A percentile compares a stretch with the other conserved stretches of the same genome.
These are phyloP conservation scores for Anticlea derivata DNA, from an alignment of 2,888 invertebrate genomes.

Conservation along the genomic window DNA sequence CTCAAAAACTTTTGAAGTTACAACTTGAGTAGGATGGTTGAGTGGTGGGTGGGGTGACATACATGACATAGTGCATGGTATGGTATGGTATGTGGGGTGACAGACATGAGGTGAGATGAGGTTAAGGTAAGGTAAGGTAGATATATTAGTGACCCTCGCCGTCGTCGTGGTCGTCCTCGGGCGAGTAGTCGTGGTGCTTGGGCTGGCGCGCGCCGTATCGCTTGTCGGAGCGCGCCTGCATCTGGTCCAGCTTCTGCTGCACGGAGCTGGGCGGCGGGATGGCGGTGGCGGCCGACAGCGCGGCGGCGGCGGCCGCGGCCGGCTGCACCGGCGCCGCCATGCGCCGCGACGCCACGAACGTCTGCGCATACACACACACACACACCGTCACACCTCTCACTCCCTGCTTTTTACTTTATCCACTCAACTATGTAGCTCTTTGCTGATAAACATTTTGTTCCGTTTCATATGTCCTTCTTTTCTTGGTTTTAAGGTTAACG, in stretches of 20 bases:
- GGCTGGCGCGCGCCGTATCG: conserved; percentile 54
- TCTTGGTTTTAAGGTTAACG: no score
- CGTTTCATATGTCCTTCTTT: no score
- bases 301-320: conserved; percentile 77
- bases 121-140: no score
- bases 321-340: conserved; percentile 79
- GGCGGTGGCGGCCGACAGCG: conserved; percentile 77
- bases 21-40: no score
- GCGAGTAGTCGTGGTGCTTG: conserved; percentile 42
- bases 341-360: conserved; percentile 77
- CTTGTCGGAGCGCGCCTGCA: conserved; percentile 71
- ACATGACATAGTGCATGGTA: no score
- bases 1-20: no score
- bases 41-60: no score
- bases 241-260: conserved; percentile 75
- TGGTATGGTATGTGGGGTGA: no score
- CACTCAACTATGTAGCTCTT: neutral
- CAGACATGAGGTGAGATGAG: no score
- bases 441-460: no score
- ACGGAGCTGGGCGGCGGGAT: conserved; percentile 77
- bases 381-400: neutral
- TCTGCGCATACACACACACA: conserved; percentile 46
- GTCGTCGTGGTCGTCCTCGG: conserved; percentile 61
- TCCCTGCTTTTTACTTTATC: neutral
- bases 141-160: conserved; percentile 50